Percentiles rank a stretch among this genome's conserved stretches.
These are phyloP conservation scores for Melieria crassipennis DNA, from an alignment of 2,888 invertebrate species.

Conservation along the genomic window DNA sequence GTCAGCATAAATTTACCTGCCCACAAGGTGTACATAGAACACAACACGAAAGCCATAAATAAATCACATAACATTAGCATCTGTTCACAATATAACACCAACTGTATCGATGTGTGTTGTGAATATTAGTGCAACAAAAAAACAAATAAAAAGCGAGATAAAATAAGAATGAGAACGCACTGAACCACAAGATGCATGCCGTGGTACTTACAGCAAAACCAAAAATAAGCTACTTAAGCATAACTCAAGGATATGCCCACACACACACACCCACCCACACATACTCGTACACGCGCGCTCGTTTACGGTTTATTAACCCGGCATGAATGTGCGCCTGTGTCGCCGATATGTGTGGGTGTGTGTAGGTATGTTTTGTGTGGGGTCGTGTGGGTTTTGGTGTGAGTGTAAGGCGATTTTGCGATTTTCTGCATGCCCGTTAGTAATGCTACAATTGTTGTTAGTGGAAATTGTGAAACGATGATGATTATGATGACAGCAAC, in stretches of 20 bases:
- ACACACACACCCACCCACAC: constrained; percentile 38
- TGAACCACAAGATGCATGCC: not conserved
- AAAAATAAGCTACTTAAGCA: constrained; percentile 30
- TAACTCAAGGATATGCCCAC: constrained; percentile 27
- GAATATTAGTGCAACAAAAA: no score
- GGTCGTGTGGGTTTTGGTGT: constrained; percentile 25
- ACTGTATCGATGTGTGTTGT: no score
- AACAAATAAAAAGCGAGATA: not conserved
- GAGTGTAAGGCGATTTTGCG: constrained; percentile 14
- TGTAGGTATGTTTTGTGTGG: constrained; percentile 26
- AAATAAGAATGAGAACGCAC: not conserved
- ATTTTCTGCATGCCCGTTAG: constrained; percentile 3
- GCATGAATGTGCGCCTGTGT: not conserved
- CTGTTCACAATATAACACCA: no score
- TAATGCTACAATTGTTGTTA: not conserved
- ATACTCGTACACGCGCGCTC: not conserved
- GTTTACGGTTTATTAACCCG: no score
- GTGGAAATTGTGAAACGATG: not conserved
- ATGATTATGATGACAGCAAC: no score
- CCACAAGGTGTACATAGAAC: no score
- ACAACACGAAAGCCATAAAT: no score
- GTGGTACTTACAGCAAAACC: not conserved
- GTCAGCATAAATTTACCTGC: no score
- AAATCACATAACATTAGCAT: no score
- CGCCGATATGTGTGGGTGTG: constrained; percentile 11